Percentiles rank a stretch among this genome's conserved stretches.
phyloP scores from a whole-genome alignment of 2,888 invertebrate genomes.

The Imbricaverruca yamaguchii region DNA sequence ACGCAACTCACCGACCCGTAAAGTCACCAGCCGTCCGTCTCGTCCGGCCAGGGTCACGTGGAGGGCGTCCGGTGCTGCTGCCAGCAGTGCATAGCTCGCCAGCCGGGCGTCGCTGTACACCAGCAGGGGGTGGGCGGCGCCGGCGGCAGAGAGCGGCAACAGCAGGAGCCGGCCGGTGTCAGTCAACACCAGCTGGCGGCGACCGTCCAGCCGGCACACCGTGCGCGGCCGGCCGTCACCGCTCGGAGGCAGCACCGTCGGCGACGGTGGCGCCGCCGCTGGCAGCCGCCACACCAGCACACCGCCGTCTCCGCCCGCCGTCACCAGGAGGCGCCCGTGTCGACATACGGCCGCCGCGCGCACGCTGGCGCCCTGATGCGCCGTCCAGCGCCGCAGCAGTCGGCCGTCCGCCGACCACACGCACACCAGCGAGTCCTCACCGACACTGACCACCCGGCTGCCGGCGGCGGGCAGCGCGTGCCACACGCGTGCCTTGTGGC shows the following conservation, averaged over 20 bases:
- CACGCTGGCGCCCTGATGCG: constrained; percentile 9
- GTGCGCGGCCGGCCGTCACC: neutral
- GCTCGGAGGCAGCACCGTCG: neutral
- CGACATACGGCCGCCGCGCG: neutral
- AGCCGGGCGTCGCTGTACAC: neutral
- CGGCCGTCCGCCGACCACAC: constrained; percentile 6
- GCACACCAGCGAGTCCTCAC: constrained; percentile 12
- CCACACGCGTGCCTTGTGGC: constrained; percentile 17
- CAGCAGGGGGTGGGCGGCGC: too few species aligned
- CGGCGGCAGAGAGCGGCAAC: neutral
- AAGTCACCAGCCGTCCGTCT: neutral
- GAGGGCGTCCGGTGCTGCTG: neutral
- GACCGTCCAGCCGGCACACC: neutral
- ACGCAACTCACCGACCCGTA: neutral
- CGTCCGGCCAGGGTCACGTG: neutral
- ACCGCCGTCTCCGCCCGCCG: neutral
- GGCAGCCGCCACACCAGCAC: neutral
- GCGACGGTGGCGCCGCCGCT: neutral
- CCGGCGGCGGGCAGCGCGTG: neutral
- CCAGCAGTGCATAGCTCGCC: constrained; percentile 16
- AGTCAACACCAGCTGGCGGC: neutral
- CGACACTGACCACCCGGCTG: neutral
- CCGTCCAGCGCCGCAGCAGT: neutral
- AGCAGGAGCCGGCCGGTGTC: constrained; percentile 14
- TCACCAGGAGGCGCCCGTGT: neutral